phyloP scores from a whole-genome alignment of 2,888 invertebrate genomes.

The Saturnia japonica region DNA sequence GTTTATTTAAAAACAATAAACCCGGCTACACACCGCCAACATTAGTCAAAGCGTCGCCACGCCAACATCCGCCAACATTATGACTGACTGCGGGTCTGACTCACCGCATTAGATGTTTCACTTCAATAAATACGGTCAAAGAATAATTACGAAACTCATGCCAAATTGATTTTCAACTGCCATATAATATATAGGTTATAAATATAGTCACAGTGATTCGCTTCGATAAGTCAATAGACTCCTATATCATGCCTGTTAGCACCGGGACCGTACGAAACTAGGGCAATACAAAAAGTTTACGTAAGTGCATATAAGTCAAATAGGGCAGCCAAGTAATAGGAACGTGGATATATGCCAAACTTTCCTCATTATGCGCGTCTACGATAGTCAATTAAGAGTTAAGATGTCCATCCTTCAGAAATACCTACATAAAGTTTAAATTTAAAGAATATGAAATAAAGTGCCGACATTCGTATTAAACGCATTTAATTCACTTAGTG shows the following conservation, averaged over 20 bases:
- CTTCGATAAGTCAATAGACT: not conserved
- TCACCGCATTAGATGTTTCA: too few species aligned
- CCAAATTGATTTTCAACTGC: not conserved
- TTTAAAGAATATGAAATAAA: too few species aligned
- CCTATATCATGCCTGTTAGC: not conserved
- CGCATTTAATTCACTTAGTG: too few species aligned
- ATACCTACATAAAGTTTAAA: not conserved
- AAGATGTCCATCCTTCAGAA: not conserved
- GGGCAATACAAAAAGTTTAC: not conserved
- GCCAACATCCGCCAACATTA: too few species aligned
- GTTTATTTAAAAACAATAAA: too few species aligned
- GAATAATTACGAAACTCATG: not conserved
- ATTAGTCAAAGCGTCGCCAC: too few species aligned
- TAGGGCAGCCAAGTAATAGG: not conserved
- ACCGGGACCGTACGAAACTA: not conserved
- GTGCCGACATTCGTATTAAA: too few species aligned
- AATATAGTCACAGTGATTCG: not conserved
- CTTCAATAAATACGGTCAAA: not conserved
- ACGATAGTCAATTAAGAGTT: not conserved
- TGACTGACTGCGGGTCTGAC: too few species aligned
- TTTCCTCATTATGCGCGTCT: not conserved
- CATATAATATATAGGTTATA: not conserved
- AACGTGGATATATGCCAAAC: not conserved
- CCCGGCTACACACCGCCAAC: too few species aligned
- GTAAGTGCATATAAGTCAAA: not conserved